Evolutionary conservation across 2,888 invertebrate genomes (phyloP), one percentile per base, ranked within the genome.

Genomic region (Anthophora plumipes): DNA sequence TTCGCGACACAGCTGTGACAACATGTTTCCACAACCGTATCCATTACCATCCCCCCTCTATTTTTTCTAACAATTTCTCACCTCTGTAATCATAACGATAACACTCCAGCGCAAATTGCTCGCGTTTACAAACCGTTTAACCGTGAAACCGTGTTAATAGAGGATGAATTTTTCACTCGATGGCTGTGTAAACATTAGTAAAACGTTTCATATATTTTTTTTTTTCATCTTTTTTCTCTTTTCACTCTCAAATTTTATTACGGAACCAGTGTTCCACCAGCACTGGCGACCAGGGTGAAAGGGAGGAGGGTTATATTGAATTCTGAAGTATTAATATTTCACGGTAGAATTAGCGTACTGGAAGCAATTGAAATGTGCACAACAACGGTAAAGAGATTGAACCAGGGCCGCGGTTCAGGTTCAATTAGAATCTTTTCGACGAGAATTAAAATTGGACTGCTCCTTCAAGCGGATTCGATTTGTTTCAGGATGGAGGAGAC

Each of bases 401-500:
- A 48, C 48, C 8, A 2, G 14, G 17, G 12, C 22, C 11, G 7
- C 17, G 52, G 55, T 39, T 63, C 66, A n/a, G 67, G 71, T 87
- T 85, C 83, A 83, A 81, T 77, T 81, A 76, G 75, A 83, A 77
- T 76, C 84, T 76, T 84, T 80, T 83, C 81, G 82, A 60, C 76
- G 67, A 37, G 86, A 83, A 89, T 88, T 83, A 82, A 88, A 89
- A 81, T 79, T 73, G 63, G 66, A 67, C 75, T 64, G 72, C 67
- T 63, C 39, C 64, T 79, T 82, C 57, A 84, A 77, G 69, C 64
- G 67, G 54, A 43, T 77, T 63, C 77, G 72, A 71, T 90, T 91
- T 92, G 83, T 95, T 84, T 61, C 95, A 97, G 96, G 93, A 96
- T 96, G 96, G 96, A 97, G 94, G 96, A 96, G 93, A 96, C 96